phyloP scores from a whole-genome alignment of 2,113 vertebrate genomes.

The Tympanuchus pallidicinctus region DNA sequence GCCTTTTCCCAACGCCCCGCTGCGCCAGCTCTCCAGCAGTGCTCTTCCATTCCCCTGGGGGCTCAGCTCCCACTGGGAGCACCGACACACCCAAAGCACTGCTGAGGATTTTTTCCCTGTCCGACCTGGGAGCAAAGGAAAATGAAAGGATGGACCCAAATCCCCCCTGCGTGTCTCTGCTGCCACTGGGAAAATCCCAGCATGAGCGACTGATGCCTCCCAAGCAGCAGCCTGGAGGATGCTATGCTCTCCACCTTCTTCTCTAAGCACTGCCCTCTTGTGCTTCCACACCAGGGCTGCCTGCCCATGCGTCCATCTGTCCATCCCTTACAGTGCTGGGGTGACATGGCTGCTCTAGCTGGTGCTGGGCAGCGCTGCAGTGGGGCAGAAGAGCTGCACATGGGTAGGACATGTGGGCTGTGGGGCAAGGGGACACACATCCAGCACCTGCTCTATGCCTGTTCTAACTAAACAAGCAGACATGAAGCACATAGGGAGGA shows the following conservation, averaged over 20 bases:
- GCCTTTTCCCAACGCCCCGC: rapidly evolving
- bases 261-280: not conserved
- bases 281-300: not conserved
- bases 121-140: not conserved
- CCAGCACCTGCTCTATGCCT: not conserved
- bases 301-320: not conserved
- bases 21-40: rapidly evolving
- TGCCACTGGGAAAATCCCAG: not conserved
- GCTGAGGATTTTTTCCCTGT: not conserved
- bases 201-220: rapidly evolving
- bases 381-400: not conserved
- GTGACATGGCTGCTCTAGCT: not conserved
- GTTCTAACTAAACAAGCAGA: not conserved
- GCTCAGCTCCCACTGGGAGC: not conserved
- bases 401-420: not conserved
- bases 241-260: not conserved
- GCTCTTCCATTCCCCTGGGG: not conserved
- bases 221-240: not conserved
- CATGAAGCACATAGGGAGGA: not conserved
- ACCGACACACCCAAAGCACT: not conserved
- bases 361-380: not conserved
- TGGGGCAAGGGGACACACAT: not conserved
- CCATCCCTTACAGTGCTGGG: not conserved
- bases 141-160: not conserved
- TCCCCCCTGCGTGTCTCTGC: rapidly evolving